Evolutionary conservation across 1,140 invertebrate genomes (phyloP).

Genomic region (Odontomachus brunneus): DNA sequence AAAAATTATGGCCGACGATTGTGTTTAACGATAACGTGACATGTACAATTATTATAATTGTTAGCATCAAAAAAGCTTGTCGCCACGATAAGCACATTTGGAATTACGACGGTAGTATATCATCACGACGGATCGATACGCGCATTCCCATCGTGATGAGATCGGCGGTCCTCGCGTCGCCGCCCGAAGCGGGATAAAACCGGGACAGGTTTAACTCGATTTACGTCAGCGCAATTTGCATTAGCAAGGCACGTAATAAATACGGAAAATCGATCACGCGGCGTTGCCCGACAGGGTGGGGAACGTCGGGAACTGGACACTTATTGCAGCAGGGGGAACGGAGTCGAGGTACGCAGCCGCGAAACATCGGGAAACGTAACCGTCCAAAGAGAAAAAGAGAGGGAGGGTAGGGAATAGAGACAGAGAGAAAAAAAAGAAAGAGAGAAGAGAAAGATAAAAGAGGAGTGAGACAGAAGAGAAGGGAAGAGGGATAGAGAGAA

Average conservation of each 20-base stretch:
- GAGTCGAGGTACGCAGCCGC: conserved; percentile 32
- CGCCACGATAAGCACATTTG: background rate
- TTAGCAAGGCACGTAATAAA: conserved; percentile 65
- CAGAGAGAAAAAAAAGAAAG: conserved; percentile 1
- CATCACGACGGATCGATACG: background rate
- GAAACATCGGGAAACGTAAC: background rate
- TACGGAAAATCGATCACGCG: conserved; percentile 75
- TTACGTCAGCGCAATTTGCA: conserved; percentile 58
- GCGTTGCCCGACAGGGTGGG: conserved; percentile 20
- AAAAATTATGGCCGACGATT: no score
- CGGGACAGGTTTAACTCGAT: conserved; percentile 40
- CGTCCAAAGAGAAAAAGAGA: background rate
- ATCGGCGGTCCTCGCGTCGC: background rate
- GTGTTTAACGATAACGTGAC: background rate
- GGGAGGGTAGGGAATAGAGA: background rate
- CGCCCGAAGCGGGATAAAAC: conserved; percentile 6
- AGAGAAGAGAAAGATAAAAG: background rate
- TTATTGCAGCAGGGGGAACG: conserved; percentile 6
- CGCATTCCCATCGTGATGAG: conserved; percentile 18
- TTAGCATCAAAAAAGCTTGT: background rate
- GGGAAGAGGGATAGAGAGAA: background rate
- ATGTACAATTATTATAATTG: background rate
- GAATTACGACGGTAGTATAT: background rate
- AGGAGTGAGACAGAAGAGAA: background rate
- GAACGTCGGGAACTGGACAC: background rate